These are phyloP conservation scores for Mimas tiliae DNA, from an alignment of 2,888 invertebrate genomes.

Conservation along the genomic window DNA sequence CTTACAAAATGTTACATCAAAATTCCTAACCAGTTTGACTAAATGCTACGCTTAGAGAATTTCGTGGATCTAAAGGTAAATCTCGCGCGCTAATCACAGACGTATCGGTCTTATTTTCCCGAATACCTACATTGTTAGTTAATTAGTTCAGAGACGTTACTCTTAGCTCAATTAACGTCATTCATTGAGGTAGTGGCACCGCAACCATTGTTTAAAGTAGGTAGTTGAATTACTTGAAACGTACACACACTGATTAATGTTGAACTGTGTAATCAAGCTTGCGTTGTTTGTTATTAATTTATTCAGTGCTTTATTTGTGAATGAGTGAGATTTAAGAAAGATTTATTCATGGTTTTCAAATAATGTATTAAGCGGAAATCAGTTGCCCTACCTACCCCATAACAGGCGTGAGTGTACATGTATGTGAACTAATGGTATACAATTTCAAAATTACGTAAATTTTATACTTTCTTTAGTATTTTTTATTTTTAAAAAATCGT, in stretches of 20 bases:
- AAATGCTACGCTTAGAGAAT: not conserved
- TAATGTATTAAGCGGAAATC: too few species aligned
- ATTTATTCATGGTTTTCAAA: too few species aligned
- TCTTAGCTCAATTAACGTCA: constrained; percentile 45
- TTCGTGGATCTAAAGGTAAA: constrained; percentile 15
- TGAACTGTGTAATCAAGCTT: constrained; percentile 12
- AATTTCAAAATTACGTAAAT: too few species aligned
- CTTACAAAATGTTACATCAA: too few species aligned
- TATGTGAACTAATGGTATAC: too few species aligned
- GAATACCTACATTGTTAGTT: constrained; percentile 33
- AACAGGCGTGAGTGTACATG: too few species aligned
- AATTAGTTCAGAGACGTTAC: constrained; percentile 42
- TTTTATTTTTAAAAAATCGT: too few species aligned
- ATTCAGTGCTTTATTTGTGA: not conserved
- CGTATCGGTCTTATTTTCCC: constrained; percentile 28
- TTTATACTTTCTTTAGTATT: too few species aligned
- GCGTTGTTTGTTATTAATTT: constrained; percentile 20
- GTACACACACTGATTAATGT: constrained; percentile 13
- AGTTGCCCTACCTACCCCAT: too few species aligned
- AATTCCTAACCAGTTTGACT: too few species aligned
- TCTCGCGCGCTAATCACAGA: constrained; percentile 18
- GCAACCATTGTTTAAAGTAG: constrained; percentile 34
- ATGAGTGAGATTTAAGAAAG: too few species aligned
- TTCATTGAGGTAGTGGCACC: constrained; percentile 36
- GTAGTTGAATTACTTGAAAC: constrained; percentile 25